These are phyloP conservation scores for Achlya flavicornis DNA, from an alignment of 2,888 invertebrate genomes.

Conservation along the genomic window DNA sequence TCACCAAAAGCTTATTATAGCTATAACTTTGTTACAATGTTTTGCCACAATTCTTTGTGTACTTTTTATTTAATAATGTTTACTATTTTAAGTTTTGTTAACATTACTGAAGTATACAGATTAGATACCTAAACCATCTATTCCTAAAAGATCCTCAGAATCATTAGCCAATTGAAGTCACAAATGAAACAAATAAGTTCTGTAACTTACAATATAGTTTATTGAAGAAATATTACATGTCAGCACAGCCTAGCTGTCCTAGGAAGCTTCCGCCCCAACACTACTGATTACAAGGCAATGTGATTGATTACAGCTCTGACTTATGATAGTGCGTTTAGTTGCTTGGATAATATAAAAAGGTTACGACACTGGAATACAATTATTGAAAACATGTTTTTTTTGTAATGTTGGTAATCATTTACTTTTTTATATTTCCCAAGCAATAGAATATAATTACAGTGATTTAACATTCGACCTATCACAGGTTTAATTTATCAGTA, in stretches of 20 bases:
- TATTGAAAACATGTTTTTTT: no score
- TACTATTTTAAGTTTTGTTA: no score
- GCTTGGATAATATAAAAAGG: slow-evolving; percentile 21
- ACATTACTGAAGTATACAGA: no score
- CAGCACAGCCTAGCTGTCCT: slow-evolving; percentile 80
- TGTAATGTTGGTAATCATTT: no score
- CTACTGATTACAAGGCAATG: slow-evolving; percentile 65
- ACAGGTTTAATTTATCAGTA: slow-evolving; percentile 57
- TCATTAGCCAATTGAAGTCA: no score
- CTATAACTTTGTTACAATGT: no score
- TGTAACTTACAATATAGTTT: slow-evolving; percentile 75
- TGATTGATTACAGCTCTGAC: slow-evolving; percentile 46
- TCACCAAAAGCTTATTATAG: no score
- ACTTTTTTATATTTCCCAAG: slow-evolving; percentile 32
- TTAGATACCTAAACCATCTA: no score
- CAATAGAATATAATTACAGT: slow-evolving; percentile 31
- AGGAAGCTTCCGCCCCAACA: slow-evolving; percentile 61
- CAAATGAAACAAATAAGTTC: slow-evolving; percentile 37
- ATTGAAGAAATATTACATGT: slow-evolving; percentile 76
- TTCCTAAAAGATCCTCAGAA: no score
- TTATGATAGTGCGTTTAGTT: slow-evolving; percentile 22
- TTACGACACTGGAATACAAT: not conserved
- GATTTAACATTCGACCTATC: slow-evolving; percentile 54
- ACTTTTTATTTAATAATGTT: no score
- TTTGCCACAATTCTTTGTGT: no score